These are phyloP conservation scores for Orientallactaga bullata DNA, from an alignment of 2,113 vertebrate genomes.

Conservation along the genomic window DNA sequence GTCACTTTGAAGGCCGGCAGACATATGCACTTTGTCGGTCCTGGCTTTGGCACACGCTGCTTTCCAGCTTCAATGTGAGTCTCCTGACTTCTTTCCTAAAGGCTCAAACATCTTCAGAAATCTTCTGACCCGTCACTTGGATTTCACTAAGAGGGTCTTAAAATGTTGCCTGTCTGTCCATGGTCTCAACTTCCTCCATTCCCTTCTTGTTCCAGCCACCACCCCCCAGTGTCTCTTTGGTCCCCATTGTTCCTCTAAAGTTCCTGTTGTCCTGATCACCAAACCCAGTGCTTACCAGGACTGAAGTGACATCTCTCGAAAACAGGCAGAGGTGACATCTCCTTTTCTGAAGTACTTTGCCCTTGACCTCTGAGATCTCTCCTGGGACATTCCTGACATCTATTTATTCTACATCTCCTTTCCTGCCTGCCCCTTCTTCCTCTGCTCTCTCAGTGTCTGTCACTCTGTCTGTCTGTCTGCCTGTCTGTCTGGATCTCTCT, in stretches of 20 bases:
- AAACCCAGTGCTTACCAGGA: fast-evolving
- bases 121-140: neutral
- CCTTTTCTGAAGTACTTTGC: neutral
- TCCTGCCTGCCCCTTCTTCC: neutral
- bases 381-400: neutral
- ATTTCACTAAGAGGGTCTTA: neutral
- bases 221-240: neutral
- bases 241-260: neutral
- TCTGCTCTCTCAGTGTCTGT: neutral
- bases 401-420: neutral
- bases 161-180: fast-evolving
- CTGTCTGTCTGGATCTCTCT: neutral
- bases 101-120: neutral
- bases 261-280: neutral
- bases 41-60: neutral
- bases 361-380: neutral
- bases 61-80: neutral
- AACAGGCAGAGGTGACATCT: fast-evolving
- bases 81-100: neutral
- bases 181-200: neutral
- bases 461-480: fast-evolving
- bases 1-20: neutral
- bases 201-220: neutral
- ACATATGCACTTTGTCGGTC: neutral
- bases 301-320: neutral